phyloP scores from a whole-genome alignment of 1,140 invertebrate species.

The Propsilocerus akamusi region DNA sequence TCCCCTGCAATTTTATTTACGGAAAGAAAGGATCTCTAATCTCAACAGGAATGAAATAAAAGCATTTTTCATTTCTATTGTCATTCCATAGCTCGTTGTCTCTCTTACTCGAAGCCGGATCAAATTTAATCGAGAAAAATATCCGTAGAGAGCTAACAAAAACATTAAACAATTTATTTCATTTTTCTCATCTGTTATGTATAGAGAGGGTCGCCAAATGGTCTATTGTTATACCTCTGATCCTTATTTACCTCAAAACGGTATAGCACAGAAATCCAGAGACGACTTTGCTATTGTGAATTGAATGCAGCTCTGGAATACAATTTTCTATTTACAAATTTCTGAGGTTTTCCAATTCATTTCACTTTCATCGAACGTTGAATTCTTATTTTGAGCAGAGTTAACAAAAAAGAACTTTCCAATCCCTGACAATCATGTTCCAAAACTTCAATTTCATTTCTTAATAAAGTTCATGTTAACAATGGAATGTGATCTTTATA shows the following conservation, averaged over 20 bases:
- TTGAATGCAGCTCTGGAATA: no score
- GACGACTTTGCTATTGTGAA: background rate
- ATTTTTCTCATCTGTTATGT: background rate
- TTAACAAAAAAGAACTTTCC: no score
- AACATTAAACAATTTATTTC: background rate
- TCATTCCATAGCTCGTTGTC: background rate
- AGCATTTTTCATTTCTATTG: slow-evolving; percentile 1
- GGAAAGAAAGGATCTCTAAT: background rate
- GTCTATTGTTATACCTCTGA: background rate
- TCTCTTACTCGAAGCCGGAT: background rate
- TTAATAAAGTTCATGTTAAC: no score
- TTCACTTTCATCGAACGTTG: slow-evolving; percentile 3
- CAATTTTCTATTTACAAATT: no score
- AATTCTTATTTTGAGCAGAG: no score
- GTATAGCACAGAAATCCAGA: background rate
- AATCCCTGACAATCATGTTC: no score
- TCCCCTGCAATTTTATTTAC: no score
- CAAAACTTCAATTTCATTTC: no score
- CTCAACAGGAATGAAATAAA: background rate
- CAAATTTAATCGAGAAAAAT: slow-evolving; percentile 1
- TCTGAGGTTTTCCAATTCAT: background rate
- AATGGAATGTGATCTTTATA: no score
- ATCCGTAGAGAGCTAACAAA: no score
- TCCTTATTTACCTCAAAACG: background rate
- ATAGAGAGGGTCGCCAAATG: background rate